These are phyloP conservation scores for Atrina japonica DNA, from an alignment of 2,888 invertebrate species.

Conservation along the genomic window DNA sequence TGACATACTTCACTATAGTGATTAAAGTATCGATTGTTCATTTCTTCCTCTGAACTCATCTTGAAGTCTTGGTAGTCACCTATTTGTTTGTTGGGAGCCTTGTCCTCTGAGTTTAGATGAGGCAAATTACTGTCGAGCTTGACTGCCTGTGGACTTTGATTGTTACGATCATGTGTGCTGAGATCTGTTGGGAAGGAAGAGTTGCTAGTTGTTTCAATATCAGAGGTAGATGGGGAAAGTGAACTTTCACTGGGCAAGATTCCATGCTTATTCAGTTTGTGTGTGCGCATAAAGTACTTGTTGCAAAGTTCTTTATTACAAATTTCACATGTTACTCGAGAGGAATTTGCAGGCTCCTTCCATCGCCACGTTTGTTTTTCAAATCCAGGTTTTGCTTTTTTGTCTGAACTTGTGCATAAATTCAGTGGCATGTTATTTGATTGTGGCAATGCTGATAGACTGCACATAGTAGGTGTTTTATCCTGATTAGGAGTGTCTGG, in stretches of 20 bases:
- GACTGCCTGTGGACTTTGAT: conserved; percentile 54
- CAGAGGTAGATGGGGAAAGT: conserved; percentile 68
- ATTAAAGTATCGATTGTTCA: conserved; percentile 48
- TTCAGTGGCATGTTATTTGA: conserved; percentile 44
- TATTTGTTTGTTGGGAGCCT: conserved; percentile 36
- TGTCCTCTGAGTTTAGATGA: conserved; percentile 25
- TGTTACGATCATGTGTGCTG: conserved; percentile 52
- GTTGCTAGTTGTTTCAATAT: conserved; percentile 71
- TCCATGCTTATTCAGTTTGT: conserved; percentile 80
- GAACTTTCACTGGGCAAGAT: conserved; percentile 73
- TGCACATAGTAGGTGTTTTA: conserved; percentile 38
- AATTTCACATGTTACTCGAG: conserved; percentile 78
- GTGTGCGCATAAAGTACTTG: conserved; percentile 80
- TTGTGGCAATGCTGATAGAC: conserved; percentile 45
- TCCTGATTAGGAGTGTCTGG: conserved; percentile 41
- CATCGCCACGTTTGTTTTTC: conserved; percentile 72
- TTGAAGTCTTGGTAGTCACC: conserved; percentile 55
- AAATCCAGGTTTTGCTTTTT: conserved; percentile 51
- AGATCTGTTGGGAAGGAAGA: conserved; percentile 69
- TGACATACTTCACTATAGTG: conserved; percentile 67
- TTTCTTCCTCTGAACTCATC: conserved; percentile 57
- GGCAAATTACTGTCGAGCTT: conserved; percentile 53
- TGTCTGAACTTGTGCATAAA: conserved; percentile 36
- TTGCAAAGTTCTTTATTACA: conserved; percentile 81
- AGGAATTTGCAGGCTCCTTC: conserved; percentile 78